Evolutionary conservation across 2,888 invertebrate genomes (phyloP), one percentile per base, ranked within the genome.

Genomic region (Drosophila paramelanica): DNA sequence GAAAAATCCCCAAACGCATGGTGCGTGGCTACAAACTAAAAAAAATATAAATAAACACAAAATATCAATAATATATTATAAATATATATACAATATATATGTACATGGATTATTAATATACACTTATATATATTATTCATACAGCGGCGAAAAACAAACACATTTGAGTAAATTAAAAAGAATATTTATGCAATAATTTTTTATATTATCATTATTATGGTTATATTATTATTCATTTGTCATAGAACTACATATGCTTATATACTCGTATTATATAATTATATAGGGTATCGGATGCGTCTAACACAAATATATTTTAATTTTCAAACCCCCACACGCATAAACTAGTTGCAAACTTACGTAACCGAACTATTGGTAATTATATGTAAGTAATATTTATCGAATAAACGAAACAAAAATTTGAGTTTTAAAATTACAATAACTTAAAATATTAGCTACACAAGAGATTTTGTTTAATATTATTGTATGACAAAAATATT

Each of bases 401-500:
- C 42, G 33, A 73, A 80, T 67, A 71, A 67, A 79, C 61, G 55
- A 83, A 82, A 68, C 60, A 67, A 88, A 73, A 70, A 7, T 79
- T 79, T 82, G 77, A 74, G 80, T 86, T 83, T 82, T 75, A 77
- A 85, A 83, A 86, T 68, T 85, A 62, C 55, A 67, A 69, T 70
- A 67, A 52, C 61, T 58, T 39, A 38, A 61, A 47, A 17, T 33
- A 52, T 10, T 59, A 60, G 45, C 23, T 49, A 20, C 43, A 25
- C 11, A 25, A 2, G 20, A 46, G n/a, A 42, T 61, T 81, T 58
- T 67, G 73, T 80, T 83, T 61, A 47, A 79, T 80, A 78, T 75
- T 61, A 73, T 74, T 72, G 42, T 56, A 25, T 51, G 53, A 77
- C 47, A 79, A 67, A 61, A 69, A 69, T 55, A 17, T 17, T 17